These are phyloP conservation scores for Xestoiulus laeticollis DNA, from an alignment of 2,888 invertebrate genomes.

Conservation along the genomic window DNA sequence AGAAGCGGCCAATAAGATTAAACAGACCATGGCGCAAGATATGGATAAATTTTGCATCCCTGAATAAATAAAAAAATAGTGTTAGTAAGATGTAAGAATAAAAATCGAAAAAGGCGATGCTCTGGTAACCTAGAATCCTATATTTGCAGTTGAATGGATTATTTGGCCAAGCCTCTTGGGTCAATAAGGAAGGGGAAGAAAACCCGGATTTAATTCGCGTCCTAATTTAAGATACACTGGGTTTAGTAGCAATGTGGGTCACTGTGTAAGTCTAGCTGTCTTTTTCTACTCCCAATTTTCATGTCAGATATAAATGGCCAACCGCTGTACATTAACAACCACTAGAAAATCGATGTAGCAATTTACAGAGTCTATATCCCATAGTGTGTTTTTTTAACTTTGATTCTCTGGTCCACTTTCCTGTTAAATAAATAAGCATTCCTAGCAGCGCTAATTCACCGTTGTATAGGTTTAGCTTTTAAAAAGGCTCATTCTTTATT, in stretches of 20 bases:
- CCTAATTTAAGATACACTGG: not conserved
- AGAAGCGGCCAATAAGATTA: conserved; percentile 87
- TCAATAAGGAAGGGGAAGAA: not conserved
- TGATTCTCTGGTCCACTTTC: not conserved
- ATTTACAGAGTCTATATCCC: not conserved
- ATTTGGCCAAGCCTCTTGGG: not conserved
- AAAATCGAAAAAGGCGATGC: not conserved
- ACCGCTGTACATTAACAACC: not conserved
- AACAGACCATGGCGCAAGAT: conserved; percentile 90
- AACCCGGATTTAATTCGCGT: not conserved
- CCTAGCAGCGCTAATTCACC: not conserved
- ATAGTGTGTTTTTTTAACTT: not conserved
- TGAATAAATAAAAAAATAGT: conserved; percentile 63
- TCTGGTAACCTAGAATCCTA: not conserved
- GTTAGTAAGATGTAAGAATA: not conserved
- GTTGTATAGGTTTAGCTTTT: not conserved
- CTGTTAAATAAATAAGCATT: not conserved
- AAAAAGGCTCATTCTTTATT: not conserved
- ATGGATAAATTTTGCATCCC: conserved; percentile 97
- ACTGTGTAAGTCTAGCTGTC: not conserved
- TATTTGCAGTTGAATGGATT: not conserved
- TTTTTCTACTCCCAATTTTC: not conserved
- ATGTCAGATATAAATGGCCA: not conserved
- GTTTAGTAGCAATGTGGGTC: not conserved
- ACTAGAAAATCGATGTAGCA: not conserved